Evolutionary conservation across 2,797 vertebrate species (phyloP).

Genomic region (Silurus aristotelis): DNA sequence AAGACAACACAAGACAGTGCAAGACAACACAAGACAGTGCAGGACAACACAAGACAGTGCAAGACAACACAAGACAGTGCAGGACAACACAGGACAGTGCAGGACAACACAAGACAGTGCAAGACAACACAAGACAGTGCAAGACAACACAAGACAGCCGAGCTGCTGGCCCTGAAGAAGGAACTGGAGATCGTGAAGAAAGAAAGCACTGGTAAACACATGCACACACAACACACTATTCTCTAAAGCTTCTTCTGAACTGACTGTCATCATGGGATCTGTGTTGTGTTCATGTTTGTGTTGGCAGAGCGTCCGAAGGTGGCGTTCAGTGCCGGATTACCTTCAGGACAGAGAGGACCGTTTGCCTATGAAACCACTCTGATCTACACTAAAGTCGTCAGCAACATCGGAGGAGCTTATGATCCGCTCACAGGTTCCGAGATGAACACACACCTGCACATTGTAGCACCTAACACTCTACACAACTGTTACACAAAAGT

Average conservation of each 20-base stretch:
- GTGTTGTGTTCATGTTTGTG: background rate
- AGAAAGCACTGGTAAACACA: background rate
- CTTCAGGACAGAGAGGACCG: background rate
- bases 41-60: too few relatives aligned
- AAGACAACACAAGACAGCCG: too few relatives aligned
- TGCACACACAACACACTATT: too few relatives aligned
- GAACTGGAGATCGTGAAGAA: slow-evolving; percentile 17
- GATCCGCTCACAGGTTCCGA: background rate
- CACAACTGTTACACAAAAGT: too few relatives aligned
- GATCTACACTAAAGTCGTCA: slow-evolving; percentile 21
- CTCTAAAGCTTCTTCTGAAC: too few relatives aligned
- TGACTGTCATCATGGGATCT: background rate
- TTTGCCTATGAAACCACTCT: background rate
- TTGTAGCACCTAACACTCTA: too few relatives aligned
- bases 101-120: too few relatives aligned
- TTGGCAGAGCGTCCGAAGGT: slow-evolving; percentile 7
- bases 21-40: too few relatives aligned
- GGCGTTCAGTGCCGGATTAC: slow-evolving; percentile 16
- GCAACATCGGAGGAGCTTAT: slow-evolving; percentile 15
- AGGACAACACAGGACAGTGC: too few relatives aligned
- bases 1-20: too few relatives aligned
- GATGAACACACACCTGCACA: background rate
- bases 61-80: too few relatives aligned
- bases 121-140: too few relatives aligned
- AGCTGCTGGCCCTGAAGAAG: slow-evolving; percentile 8